Percentiles rank a stretch among this genome's conserved stretches.
Conservation (phyloP, 2,113 vertebrate species). For the Bambusicola thoracicus region DNA sequence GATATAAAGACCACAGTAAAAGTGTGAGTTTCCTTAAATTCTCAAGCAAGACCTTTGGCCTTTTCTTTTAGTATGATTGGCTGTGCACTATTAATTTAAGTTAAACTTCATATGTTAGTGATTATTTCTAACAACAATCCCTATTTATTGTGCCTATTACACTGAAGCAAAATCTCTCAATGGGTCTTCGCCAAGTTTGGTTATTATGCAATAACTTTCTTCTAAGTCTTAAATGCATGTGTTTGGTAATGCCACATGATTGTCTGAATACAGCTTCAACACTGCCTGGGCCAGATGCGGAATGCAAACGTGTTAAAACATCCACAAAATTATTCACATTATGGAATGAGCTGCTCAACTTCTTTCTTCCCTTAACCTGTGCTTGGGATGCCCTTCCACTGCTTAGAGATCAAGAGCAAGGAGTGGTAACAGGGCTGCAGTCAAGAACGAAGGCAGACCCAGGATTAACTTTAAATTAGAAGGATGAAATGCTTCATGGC, state of each 20-base stretch:
- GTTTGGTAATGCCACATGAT: neutral
- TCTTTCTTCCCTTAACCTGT: neutral
- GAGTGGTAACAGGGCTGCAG: neutral
- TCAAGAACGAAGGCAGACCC: neutral
- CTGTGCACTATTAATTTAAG: neutral
- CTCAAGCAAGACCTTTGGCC: neutral
- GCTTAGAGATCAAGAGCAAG: neutral
- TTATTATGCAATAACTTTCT: neutral
- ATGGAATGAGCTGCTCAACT: neutral
- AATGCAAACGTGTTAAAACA: neutral
- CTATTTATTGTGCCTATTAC: neutral
- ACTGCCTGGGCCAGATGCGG: neutral
- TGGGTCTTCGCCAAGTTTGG: neutral
- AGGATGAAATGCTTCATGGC: neutral
- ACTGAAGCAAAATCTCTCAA: neutral
- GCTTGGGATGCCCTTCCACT: neutral
- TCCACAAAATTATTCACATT: neutral
- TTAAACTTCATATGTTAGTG: neutral
- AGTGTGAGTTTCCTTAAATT: neutral
- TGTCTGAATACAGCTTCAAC: neutral
- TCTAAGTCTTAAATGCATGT: neutral
- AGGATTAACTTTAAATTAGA: neutral
- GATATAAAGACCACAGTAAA: neutral
- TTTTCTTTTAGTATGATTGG: neutral
- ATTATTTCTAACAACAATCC: neutral